phyloP scores from a whole-genome alignment of 2,797 vertebrate species.

The Pipistrellus kuhlii region DNA sequence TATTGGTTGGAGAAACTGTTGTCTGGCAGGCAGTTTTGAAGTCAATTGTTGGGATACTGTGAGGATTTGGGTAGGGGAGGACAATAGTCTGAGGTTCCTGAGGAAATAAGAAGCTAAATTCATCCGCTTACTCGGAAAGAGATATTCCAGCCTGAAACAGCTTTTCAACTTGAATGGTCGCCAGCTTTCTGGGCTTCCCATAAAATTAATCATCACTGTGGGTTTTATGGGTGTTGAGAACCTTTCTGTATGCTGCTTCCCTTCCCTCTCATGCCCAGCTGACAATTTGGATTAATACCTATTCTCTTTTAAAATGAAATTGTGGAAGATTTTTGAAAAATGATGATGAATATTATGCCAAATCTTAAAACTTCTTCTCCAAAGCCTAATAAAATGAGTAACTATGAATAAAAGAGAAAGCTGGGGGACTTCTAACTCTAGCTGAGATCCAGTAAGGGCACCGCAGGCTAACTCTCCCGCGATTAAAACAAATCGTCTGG shows the following conservation, averaged over 20 bases:
- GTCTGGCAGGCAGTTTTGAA: neutral
- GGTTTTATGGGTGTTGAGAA: neutral
- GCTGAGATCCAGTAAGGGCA: neutral
- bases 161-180: neutral
- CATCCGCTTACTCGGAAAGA: constrained; percentile 16
- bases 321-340: constrained; percentile 14
- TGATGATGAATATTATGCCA: constrained; percentile 9
- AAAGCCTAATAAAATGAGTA: neutral
- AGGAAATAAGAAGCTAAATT: neutral
- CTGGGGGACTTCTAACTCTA: neutral
- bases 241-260: neutral
- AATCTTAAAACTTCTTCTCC: neutral
- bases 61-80: neutral
- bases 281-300: constrained; percentile 1
- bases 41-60: neutral
- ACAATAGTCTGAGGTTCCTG: neutral
- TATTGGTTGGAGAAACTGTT: neutral
- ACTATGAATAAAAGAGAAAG: neutral
- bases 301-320: constrained; percentile 37
- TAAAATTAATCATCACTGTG: neutral
- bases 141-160: neutral
- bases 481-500: neutral
- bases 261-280: neutral
- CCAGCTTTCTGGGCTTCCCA: neutral
- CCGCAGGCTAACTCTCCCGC: neutral